Conservation (phyloP, 1,140 invertebrate species). For the Nebria ingens region DNA sequence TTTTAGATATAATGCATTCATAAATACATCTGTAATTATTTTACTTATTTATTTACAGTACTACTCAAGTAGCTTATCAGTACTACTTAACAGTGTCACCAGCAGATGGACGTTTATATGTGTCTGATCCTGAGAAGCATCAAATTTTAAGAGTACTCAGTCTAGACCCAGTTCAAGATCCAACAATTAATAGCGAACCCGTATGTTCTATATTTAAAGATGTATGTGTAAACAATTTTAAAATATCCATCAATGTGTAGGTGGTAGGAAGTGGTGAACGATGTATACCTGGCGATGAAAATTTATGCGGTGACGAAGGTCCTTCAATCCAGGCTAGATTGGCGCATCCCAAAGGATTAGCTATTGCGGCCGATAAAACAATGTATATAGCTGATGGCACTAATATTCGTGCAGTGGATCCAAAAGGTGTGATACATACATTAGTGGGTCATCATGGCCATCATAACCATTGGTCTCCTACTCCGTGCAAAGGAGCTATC, state of each 20-base stretch:
- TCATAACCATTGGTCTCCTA: conserved; percentile 82
- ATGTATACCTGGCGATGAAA: conserved; percentile 84
- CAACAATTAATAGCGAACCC: conserved; percentile 73
- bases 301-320: conserved; percentile 87
- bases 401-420: conserved; percentile 84
- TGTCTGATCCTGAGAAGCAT: conserved; percentile 90
- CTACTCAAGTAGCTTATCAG: conserved; percentile 87
- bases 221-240: not conserved
- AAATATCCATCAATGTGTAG: conserved; percentile 17
- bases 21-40: conserved; percentile 7
- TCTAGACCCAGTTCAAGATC: conserved; percentile 68
- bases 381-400: conserved; percentile 93
- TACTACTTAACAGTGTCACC: conserved; percentile 93
- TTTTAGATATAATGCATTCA: conserved; percentile 11
- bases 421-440: conserved; percentile 86
- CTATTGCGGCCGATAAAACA: conserved; percentile 79
- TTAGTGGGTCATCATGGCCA: conserved; percentile 86
- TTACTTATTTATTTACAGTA: conserved; percentile 47
- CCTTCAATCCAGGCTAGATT: conserved; percentile 81
- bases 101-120: conserved; percentile 87
- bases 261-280: conserved; percentile 92
- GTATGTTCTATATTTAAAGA: conserved; percentile 21
- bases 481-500: conserved; percentile 72
- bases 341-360: conserved; percentile 93
- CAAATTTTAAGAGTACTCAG: conserved; percentile 68